phyloP scores from a whole-genome alignment of 2,888 invertebrate genomes.

The Hemistola chrysoprasaria region DNA sequence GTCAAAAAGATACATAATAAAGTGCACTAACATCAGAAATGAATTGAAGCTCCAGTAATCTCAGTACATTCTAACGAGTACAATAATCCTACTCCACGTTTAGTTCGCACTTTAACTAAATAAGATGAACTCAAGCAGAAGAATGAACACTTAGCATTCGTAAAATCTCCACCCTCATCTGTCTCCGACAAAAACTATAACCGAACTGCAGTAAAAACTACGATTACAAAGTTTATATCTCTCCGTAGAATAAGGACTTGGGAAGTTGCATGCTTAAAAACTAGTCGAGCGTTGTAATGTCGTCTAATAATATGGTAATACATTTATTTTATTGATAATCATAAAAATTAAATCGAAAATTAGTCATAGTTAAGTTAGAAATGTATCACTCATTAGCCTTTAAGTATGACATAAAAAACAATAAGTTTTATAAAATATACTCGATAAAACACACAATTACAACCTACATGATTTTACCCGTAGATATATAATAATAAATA shows the following conservation, averaged over 20 bases:
- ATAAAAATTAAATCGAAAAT: too few species aligned
- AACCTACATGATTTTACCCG: too few species aligned
- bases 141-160: conserved; percentile 10
- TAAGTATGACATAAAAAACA: too few species aligned
- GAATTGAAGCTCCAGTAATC: too few species aligned
- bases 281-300: conserved; percentile 34
- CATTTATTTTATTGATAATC: too few species aligned
- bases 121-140: conserved; percentile 10
- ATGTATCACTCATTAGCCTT: too few species aligned
- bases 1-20: too few species aligned
- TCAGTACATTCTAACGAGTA: conserved; percentile 1
- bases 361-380: too few species aligned
- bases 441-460: too few species aligned
- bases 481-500: too few species aligned
- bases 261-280: conserved; percentile 37
- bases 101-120: conserved; percentile 7
- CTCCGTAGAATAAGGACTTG: conserved; percentile 33
- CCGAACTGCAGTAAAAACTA: conserved; percentile 42
- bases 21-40: conserved; percentile 7
- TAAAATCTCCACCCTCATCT: conserved; percentile 19
- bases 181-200: conserved; percentile 31
- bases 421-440: too few species aligned
- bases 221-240: conserved; percentile 41
- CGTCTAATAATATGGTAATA: too few species aligned
- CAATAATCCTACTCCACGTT: conserved; percentile 2